A percentile compares a stretch with the other conserved stretches of the same genome.
phyloP scores from a whole-genome alignment of 2,888 invertebrate genomes.

The Ichneumoninae sp. region DNA sequence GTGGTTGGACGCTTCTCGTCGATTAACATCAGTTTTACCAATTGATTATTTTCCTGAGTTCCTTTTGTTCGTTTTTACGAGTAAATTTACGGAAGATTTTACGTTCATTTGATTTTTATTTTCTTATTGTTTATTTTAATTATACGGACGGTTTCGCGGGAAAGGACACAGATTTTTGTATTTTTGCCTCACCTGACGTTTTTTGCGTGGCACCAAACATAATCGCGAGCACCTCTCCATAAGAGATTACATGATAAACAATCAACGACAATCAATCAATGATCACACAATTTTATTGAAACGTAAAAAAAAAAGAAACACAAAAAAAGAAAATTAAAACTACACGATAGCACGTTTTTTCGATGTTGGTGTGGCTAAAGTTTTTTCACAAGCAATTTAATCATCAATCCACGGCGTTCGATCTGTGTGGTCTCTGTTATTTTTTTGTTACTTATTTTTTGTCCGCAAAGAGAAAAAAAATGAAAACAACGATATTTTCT shows the following conservation, averaged over 20 bases:
- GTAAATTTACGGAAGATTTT: conserved; percentile 39
- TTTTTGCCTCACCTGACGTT: conserved; percentile 82
- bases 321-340: conserved; percentile 35
- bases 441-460: conserved; percentile 43
- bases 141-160: conserved; percentile 58
- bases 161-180: conserved; percentile 72
- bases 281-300: conserved; percentile 41
- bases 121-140: conserved; percentile 66
- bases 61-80: conserved; percentile 47
- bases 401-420: conserved; percentile 62
- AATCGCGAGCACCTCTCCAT: conserved; percentile 78
- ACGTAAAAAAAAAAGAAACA: conserved; percentile 32
- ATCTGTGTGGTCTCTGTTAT: conserved; percentile 69
- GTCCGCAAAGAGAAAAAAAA: conserved; percentile 2
- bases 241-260: conserved; percentile 68
- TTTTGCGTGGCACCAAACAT: conserved; percentile 83
- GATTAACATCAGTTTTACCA: conserved; percentile 36
- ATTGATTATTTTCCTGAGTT: neutral
- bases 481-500: neutral
- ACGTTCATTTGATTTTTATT: conserved; percentile 47
- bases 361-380: conserved; percentile 84
- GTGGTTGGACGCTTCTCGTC: conserved; percentile 60
- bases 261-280: conserved; percentile 34
- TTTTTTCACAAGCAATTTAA: conserved; percentile 78
- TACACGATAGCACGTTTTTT: conserved; percentile 80